These are phyloP conservation scores for Mycalesis mineus DNA, from an alignment of 2,888 invertebrate genomes.

Conservation along the genomic window DNA sequence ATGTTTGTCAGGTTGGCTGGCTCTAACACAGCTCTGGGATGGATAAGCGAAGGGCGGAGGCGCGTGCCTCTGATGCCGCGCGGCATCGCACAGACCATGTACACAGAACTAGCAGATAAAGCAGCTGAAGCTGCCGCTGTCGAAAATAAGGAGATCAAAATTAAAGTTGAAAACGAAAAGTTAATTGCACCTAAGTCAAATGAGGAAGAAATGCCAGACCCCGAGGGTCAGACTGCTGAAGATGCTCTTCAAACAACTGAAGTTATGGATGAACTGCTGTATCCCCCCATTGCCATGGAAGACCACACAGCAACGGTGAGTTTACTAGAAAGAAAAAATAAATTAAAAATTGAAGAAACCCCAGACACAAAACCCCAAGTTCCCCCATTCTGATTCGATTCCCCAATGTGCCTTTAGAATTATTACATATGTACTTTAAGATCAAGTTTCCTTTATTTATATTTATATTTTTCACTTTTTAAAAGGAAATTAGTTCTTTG, in stretches of 20 bases:
- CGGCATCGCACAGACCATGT: constrained; percentile 90
- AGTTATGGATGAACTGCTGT: constrained; percentile 49
- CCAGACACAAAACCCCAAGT: too few species aligned
- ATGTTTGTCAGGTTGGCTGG: constrained; percentile 76
- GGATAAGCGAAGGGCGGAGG: constrained; percentile 92
- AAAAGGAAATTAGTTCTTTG: too few species aligned
- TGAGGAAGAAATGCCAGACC: constrained; percentile 52
- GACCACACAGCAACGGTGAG: constrained; percentile 64
- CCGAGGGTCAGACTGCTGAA: constrained; percentile 57
- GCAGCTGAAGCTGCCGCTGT: constrained; percentile 75
- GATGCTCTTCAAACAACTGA: constrained; percentile 46
- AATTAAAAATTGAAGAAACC: too few species aligned
- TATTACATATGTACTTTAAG: too few species aligned
- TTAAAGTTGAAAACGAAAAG: constrained; percentile 59
- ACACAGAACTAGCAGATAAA: constrained; percentile 89
- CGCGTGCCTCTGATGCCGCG: constrained; percentile 89
- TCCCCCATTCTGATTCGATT: too few species aligned
- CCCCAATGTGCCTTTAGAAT: too few species aligned
- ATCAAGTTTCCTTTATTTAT: too few species aligned
- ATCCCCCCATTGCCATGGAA: constrained; percentile 68
- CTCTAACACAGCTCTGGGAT: constrained; percentile 84
- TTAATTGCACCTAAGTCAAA: constrained; percentile 54
- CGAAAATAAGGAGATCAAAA: constrained; percentile 61
- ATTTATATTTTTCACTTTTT: too few species aligned
- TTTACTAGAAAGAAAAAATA: constrained; percentile 14